Evolutionary conservation across 2,888 invertebrate genomes (phyloP).

Genomic region (Therioaphis trifolii): DNA sequence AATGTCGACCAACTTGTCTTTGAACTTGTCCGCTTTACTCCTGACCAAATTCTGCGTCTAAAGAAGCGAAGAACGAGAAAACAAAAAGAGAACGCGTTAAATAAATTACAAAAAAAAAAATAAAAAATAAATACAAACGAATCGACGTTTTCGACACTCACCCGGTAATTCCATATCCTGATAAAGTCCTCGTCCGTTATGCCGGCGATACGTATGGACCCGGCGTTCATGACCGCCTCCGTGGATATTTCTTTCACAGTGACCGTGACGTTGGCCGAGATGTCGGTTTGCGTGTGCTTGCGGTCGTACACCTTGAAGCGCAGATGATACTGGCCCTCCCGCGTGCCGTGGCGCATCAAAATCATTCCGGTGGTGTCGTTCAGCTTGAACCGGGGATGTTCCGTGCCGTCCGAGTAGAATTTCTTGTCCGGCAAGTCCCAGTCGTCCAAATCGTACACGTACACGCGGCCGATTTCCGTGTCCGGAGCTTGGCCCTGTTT

Average conservation of each 20-base stretch:
- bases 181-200: constrained; percentile 97
- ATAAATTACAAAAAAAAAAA: background rate
- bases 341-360: constrained; percentile 92
- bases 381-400: constrained; percentile 87
- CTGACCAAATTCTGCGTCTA: constrained; percentile 82
- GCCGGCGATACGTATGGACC: constrained; percentile 91
- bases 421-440: constrained; percentile 99
- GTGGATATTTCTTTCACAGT: constrained; percentile 94
- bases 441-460: constrained; percentile 97
- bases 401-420: constrained; percentile 91
- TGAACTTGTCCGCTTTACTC: constrained; percentile 90
- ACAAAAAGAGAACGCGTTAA: background rate
- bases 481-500: constrained; percentile 85
- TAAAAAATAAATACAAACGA: too few relatives aligned
- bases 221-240: constrained; percentile 94
- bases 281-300: constrained; percentile 93
- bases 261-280: constrained; percentile 95
- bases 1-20: constrained; percentile 86
- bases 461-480: constrained; percentile 93
- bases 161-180: constrained; percentile 90
- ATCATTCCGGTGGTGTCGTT: constrained; percentile 95
- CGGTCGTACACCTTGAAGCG: constrained; percentile 86
- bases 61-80: constrained; percentile 63
- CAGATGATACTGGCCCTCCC: constrained; percentile 85
- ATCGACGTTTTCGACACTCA: too few relatives aligned